Base-by-base conservation (phyloP, 1,140 invertebrate species). In the Drosophila leontia region DNA sequence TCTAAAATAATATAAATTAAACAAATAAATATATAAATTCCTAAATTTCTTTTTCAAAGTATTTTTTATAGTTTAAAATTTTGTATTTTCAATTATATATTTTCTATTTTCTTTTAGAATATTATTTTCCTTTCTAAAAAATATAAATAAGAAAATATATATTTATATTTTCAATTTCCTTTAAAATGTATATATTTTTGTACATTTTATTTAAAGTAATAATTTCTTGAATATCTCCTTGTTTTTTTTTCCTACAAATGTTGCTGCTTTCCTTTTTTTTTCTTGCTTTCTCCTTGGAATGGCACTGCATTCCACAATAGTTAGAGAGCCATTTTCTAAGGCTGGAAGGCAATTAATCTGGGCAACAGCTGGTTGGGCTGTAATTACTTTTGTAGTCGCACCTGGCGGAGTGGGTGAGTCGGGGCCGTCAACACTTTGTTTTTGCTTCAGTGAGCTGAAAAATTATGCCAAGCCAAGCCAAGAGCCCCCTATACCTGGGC, bases 401-500 rank as follows among this genome's bases (percentile, higher is more conserved):
- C 74, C 64, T 80, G 69, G 44, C 41, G 55, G 61, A 12, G 41
- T 41, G 13, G n/a, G 26, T 17, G 19, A 50, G 39, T 39, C 17
- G 59, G 51, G 59, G 51, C 50, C 68, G 68, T 72, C 69, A 72
- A 72, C 74, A 78, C 75, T 76, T 69, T 82, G 60, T 79, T 56
- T 77, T 70, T 78, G 80, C 84, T 88, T 60, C 83, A 88, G 41
- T 87, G 83, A 83, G 72, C 84, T 87, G 83, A 87, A 87, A 87
- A 87, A 80, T 87, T 80, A 87, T 87, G 76, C 23, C 19, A 17
- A 35, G 26, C 17, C 23, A 23, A 23, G 23, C 23, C 23, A 23
- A 23, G 23, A 23, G 23, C 23, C 23, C 13, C 0, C 19, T 19
- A 47, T 32, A 62, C 41, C 57, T 45, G 60, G 48, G 75, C 57